Percentiles rank a stretch among this genome's conserved stretches.
phyloP scores from a whole-genome alignment of 2,797 vertebrate genomes.

The Capromys pilorides region DNA sequence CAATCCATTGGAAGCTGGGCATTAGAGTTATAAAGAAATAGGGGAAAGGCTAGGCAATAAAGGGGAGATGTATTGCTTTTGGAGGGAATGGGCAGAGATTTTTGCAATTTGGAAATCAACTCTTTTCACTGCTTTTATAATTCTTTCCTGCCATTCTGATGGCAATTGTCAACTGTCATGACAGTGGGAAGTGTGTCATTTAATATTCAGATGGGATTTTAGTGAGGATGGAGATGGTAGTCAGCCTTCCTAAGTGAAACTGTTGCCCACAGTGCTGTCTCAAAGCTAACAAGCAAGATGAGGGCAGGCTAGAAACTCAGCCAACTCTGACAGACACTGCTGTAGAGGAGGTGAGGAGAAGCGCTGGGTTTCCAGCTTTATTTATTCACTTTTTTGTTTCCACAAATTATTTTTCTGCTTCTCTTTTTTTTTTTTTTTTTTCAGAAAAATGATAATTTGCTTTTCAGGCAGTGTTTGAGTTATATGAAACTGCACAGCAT shows the following conservation, averaged over 20 bases:
- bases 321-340: neutral
- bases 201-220: neutral
- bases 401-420: slow-evolving; percentile 28
- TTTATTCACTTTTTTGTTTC: neutral
- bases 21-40: neutral
- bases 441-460: neutral
- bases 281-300: neutral
- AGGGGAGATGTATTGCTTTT: neutral
- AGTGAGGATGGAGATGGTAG: neutral
- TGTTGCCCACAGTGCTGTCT: neutral
- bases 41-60: neutral
- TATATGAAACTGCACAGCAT: neutral
- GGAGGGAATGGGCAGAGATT: neutral
- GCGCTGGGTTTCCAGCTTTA: neutral
- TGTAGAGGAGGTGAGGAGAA: neutral
- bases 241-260: neutral
- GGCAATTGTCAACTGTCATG: neutral
- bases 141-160: neutral
- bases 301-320: neutral
- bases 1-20: neutral
- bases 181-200: neutral
- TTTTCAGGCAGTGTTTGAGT: neutral
- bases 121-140: neutral
- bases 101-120: neutral
- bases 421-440: neutral